A percentile compares a stretch with the other conserved stretches of the same genome.
phyloP scores from a whole-genome alignment of 2,113 vertebrate genomes.

The Sorex araneus region DNA sequence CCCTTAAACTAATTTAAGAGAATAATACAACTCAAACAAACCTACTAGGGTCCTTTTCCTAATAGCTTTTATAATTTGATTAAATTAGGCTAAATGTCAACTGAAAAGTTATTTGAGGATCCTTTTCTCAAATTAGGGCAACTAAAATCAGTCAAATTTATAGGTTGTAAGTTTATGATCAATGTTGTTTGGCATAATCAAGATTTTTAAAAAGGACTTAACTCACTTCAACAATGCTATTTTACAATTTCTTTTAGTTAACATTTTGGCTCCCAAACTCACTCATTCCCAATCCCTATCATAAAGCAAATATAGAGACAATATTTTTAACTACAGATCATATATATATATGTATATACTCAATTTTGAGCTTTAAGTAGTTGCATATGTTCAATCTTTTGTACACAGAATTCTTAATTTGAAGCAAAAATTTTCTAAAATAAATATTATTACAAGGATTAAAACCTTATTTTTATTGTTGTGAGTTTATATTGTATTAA shows the following conservation, averaged over 20 bases:
- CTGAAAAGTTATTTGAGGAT: slow-evolving; percentile 7
- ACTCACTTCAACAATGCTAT: neutral
- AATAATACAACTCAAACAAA: neutral
- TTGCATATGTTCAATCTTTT: neutral
- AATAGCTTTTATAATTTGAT: neutral
- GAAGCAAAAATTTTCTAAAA: neutral
- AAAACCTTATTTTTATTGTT: neutral
- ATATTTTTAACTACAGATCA: neutral
- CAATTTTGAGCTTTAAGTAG: neutral
- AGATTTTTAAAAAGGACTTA: neutral
- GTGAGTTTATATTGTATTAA: neutral
- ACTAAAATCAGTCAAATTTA: neutral
- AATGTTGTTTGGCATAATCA: neutral
- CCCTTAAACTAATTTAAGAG: neutral
- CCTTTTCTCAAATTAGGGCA: neutral
- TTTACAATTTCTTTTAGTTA: neutral
- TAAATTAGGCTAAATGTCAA: neutral
- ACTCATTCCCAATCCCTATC: neutral
- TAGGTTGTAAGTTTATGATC: neutral
- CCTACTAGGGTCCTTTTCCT: neutral
- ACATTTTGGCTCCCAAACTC: neutral
- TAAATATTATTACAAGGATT: neutral
- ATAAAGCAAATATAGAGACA: neutral
- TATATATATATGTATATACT: neutral
- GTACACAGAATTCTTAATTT: neutral